These are phyloP conservation scores for Helobdella robusta DNA, from an alignment of 2,888 invertebrate species.

Conservation along the genomic window DNA sequence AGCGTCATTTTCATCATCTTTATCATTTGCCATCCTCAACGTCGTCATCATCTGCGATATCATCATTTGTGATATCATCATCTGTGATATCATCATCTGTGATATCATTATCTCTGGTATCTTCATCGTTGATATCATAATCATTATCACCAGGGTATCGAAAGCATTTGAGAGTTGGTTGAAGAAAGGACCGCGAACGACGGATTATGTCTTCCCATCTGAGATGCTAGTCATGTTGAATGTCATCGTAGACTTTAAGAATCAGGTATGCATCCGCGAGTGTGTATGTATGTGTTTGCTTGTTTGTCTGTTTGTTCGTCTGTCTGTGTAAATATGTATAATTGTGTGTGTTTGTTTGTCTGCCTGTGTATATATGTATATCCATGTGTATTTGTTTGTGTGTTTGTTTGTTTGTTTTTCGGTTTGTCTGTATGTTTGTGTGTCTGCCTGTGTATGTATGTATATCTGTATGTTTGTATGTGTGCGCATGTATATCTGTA, in stretches of 20 bases:
- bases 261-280: constrained; percentile 39
- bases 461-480: too few species aligned
- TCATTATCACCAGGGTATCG: constrained; percentile 34
- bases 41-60: too few species aligned
- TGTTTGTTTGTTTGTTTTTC: too few species aligned
- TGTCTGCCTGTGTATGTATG: too few species aligned
- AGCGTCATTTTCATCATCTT: too few species aligned
- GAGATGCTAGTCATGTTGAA: constrained; percentile 99
- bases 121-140: neutral
- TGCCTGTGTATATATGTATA: neutral
- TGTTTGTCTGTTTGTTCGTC: neutral
- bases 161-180: constrained; percentile 61
- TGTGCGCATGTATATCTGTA: too few species aligned
- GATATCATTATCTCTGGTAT: neutral
- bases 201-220: constrained; percentile 91
- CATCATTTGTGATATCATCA: too few species aligned
- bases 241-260: constrained; percentile 72
- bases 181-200: constrained; percentile 55
- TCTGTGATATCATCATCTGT: neutral
- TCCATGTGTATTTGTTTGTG: too few species aligned
- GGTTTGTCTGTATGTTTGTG: too few species aligned
- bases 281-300: neutral
- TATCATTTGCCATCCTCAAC: too few species aligned
- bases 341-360: neutral
- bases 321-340: neutral